Percentiles rank a stretch among this genome's conserved stretches.
Conservation (phyloP, 2,113 vertebrate genomes). For the Engystomops pustulosus region DNA sequence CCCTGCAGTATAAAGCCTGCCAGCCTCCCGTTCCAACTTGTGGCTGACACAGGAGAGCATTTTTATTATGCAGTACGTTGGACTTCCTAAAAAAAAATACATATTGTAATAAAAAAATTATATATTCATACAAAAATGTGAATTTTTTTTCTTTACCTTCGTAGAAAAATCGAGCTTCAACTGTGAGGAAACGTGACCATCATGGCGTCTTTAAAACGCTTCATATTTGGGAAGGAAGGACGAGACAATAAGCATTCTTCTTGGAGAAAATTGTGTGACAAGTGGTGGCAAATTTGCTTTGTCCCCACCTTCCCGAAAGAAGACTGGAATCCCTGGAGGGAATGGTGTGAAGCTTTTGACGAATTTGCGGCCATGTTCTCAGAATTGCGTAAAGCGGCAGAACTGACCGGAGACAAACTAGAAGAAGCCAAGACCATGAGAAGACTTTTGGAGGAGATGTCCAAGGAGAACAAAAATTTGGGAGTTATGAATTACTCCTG, state of each 20-base stretch:
- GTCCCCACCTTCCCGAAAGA: no score
- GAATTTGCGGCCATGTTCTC: neutral
- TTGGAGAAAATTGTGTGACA: neutral
- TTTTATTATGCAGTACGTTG: no score
- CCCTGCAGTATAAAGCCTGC: no score
- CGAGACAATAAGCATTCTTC: neutral
- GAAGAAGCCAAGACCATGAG: neutral
- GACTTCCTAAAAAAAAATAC: no score
- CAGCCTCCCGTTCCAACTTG: no score
- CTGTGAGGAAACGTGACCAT: neutral
- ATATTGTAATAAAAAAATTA: no score
- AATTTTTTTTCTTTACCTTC: neutral
- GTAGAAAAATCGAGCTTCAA: neutral
- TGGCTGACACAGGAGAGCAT: no score
- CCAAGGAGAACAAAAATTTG: no score
- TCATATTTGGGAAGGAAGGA: neutral
- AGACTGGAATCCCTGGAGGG: conserved; percentile 9
- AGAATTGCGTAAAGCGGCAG: neutral
- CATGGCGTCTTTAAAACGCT: neutral
- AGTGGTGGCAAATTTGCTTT: no score
- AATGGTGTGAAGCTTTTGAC: conserved; percentile 16
- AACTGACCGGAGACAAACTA: neutral
- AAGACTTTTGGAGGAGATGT: no score
- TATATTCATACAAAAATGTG: neutral
- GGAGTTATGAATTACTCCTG: no score